These are phyloP conservation scores for Lycaena phlaeas DNA, from an alignment of 2,888 invertebrate genomes.

Conservation along the genomic window DNA sequence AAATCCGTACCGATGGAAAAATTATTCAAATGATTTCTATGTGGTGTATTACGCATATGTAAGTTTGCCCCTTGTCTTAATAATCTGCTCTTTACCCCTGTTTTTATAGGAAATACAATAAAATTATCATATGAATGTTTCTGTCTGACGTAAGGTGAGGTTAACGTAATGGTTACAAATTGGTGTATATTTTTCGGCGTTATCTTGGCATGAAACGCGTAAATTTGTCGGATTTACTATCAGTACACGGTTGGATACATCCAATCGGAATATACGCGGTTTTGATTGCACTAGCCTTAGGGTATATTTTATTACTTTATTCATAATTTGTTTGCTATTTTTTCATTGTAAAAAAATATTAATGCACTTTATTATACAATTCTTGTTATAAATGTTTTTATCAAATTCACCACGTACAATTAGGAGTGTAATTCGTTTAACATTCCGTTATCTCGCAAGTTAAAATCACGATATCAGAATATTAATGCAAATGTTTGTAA, in stretches of 20 bases:
- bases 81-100: slow-evolving; percentile 54
- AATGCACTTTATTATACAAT: too few species aligned
- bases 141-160: slow-evolving; percentile 29
- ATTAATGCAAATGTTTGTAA: too few species aligned
- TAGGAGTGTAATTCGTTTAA: too few species aligned
- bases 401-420: too few species aligned
- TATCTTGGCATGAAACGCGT: background rate
- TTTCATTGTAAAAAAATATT: too few species aligned
- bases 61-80: slow-evolving; percentile 30
- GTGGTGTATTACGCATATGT: slow-evolving; percentile 36
- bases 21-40: slow-evolving; percentile 53
- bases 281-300: background rate
- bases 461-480: too few species aligned
- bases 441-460: too few species aligned
- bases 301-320: too few species aligned
- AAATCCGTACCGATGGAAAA: slow-evolving; percentile 33
- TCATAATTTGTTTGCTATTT: too few species aligned
- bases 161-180: slow-evolving; percentile 11
- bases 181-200: background rate
- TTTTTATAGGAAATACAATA: slow-evolving; percentile 48
- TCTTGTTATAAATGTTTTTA: too few species aligned
- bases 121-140: slow-evolving; percentile 57
- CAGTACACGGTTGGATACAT: background rate
- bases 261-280: background rate
- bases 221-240: background rate